These are phyloP conservation scores for Drosophila simulans DNA, from an alignment of 1,140 invertebrate genomes.

Conservation along the genomic window DNA sequence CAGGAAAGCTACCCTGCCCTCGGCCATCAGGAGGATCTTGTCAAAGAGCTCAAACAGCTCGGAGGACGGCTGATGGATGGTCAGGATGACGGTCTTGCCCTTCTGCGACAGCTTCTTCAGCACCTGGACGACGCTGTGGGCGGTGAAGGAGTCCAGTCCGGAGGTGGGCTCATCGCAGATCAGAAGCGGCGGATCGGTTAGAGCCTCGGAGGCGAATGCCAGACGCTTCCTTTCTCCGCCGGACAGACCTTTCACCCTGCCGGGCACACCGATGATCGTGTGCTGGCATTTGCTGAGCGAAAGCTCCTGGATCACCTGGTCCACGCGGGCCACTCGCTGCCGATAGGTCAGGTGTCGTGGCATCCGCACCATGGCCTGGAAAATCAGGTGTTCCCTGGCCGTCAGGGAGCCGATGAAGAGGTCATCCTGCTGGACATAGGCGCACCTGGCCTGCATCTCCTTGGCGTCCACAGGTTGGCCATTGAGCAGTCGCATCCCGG, in stretches of 20 bases:
- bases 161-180: slow-evolving; percentile 99
- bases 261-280: slow-evolving; percentile 94
- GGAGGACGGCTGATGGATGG: slow-evolving; percentile 98
- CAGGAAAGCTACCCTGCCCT: slow-evolving; percentile 95
- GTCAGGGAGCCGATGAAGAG: slow-evolving; percentile 97
- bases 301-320: slow-evolving; percentile 92
- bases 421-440: slow-evolving; percentile 98
- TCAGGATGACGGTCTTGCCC: slow-evolving; percentile 96
- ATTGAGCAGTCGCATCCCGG: slow-evolving; percentile 88
- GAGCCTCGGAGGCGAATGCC: slow-evolving; percentile 97
- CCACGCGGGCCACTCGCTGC: slow-evolving; percentile 92
- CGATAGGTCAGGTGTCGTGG: slow-evolving; percentile 90
- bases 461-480: slow-evolving; percentile 88
- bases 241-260: slow-evolving; percentile 95
- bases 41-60: slow-evolving; percentile 97
- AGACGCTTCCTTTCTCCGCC: slow-evolving; percentile 98
- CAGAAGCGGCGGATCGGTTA: slow-evolving; percentile 97
- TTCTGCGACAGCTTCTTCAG: slow-evolving; percentile 91
- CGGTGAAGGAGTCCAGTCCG: slow-evolving; percentile 94
- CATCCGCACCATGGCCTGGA: slow-evolving; percentile 97
- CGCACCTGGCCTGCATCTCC: slow-evolving; percentile 91
- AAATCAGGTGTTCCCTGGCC: slow-evolving; percentile 94
- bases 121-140: slow-evolving; percentile 94
- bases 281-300: slow-evolving; percentile 94
- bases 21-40: slow-evolving; percentile 94